Conservation (phyloP, 1,140 invertebrate genomes). For the Helicoverpa armigera region DNA sequence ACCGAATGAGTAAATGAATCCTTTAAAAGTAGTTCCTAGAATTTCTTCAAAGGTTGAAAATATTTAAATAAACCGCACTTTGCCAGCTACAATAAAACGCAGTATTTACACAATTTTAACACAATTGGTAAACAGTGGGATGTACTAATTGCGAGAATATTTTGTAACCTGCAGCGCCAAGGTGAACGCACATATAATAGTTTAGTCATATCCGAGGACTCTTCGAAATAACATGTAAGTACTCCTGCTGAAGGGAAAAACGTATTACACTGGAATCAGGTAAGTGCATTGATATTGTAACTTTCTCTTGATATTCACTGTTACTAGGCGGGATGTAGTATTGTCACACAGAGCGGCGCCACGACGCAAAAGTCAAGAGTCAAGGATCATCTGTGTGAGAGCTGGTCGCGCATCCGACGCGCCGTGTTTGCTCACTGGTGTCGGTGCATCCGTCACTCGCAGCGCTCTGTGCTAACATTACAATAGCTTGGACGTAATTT, state of each 20-base stretch:
- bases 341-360: neutral
- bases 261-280: neutral
- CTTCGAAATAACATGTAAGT: neutral
- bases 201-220: slow-evolving; percentile 10
- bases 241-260: neutral
- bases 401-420: neutral
- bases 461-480: neutral
- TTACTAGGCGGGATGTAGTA: neutral
- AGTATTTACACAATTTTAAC: slow-evolving; percentile 18
- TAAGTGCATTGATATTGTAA: neutral
- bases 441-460: neutral
- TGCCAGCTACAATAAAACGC: neutral
- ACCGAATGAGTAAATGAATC: too few relatives aligned
- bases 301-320: too few relatives aligned
- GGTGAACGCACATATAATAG: slow-evolving; percentile 18
- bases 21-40: too few relatives aligned
- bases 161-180: slow-evolving; percentile 18
- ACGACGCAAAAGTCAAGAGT: slow-evolving; percentile 15
- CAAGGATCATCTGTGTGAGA: slow-evolving; percentile 15
- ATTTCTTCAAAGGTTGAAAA: too few relatives aligned
- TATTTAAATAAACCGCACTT: too few relatives aligned
- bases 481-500: neutral
- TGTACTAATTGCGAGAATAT: slow-evolving; percentile 35
- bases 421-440: neutral
- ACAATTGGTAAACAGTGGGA: slow-evolving; percentile 35